Base-by-base conservation (phyloP, 2,888 invertebrate genomes). In the Trisateles emortualis region DNA sequence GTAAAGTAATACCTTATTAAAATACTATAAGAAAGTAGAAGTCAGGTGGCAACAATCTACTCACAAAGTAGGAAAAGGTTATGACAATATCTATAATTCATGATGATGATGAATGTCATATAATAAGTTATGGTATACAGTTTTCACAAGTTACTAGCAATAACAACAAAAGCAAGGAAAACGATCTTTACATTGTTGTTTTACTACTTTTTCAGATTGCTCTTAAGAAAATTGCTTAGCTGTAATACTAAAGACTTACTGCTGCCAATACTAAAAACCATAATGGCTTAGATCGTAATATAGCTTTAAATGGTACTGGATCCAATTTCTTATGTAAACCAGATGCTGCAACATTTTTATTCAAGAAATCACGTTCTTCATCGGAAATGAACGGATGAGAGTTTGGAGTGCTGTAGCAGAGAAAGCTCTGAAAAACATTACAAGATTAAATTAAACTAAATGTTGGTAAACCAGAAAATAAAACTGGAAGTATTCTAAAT, bases 261-360 rank as follows among this genome's bases (percentile, higher is more conserved):
- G 96, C 96, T 41, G 96, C 96, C 16, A 93, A 86, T 5, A 96
- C 92, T n/a, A 96, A 81, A 0, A 96, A 96, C 94, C 96, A 95
- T 58, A 96, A 82, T 0, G 96, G 95, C 3, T 88, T 79, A 2
- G 95, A 96, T 14, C 93, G 94, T 5, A 96, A 76, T 43, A 97
- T 93, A 0, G 94, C 93, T 59, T 89, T 94, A 94, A 96, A 96
- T 0, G 96, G 96, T 0, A 95, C 95, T 0, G 94, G 94, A 40
- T 94, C 93, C 39, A 95, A 76, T 61, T 84, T 90, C 64, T 88
- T 93, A 65, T 94, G 88, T 29, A 94, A 88, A 32, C 94, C 93
- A 16, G 92, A 93, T 8, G 90, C 89, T 0, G 72, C 78, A 10
- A 95, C 92, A 60, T 95, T 92, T 50, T 94, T 92, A 41, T 89